Evolutionary conservation across 2,888 invertebrate genomes (phyloP).

Genomic region (Ophioninae sp.): DNA sequence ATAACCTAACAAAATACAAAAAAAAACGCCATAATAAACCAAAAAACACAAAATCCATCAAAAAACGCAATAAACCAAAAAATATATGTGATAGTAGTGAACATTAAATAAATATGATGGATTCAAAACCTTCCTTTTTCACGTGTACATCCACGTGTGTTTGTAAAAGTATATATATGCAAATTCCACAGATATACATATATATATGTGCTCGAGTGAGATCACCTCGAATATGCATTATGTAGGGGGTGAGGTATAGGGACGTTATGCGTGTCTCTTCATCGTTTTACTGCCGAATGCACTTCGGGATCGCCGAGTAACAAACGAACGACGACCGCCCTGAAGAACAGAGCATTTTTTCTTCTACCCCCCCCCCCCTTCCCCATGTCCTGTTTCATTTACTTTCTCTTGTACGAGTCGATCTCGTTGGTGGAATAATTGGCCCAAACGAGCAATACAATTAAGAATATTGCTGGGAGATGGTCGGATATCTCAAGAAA

Average conservation of each 20-base stretch:
- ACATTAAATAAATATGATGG: no score
- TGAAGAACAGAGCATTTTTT: conserved; percentile 44
- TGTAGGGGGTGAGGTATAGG: conserved; percentile 55
- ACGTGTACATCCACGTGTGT: no score
- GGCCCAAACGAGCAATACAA: conserved; percentile 9
- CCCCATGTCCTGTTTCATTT: neutral
- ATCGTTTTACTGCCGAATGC: conserved; percentile 71
- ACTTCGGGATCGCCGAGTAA: conserved; percentile 62
- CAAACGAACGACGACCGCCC: conserved; percentile 66
- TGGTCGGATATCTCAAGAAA: no score
- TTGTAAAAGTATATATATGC: neutral
- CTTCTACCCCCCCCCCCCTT: conserved; percentile 11
- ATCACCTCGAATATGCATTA: conserved; percentile 51
- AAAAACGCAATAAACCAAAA: no score
- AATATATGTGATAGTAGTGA: no score
- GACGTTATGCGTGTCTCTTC: conserved; percentile 44
- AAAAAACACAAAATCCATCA: no score
- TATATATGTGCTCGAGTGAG: conserved; percentile 36
- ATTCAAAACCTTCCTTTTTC: no score
- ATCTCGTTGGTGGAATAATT: conserved; percentile 36
- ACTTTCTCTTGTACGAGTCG: conserved; percentile 6
- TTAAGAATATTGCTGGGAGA: neutral
- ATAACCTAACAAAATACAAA: no score
- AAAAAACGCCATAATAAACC: no score
- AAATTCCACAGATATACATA: no score